Evolutionary conservation across 2,797 vertebrate species (phyloP).

Genomic region (Typhlichthys eigenmanni): DNA sequence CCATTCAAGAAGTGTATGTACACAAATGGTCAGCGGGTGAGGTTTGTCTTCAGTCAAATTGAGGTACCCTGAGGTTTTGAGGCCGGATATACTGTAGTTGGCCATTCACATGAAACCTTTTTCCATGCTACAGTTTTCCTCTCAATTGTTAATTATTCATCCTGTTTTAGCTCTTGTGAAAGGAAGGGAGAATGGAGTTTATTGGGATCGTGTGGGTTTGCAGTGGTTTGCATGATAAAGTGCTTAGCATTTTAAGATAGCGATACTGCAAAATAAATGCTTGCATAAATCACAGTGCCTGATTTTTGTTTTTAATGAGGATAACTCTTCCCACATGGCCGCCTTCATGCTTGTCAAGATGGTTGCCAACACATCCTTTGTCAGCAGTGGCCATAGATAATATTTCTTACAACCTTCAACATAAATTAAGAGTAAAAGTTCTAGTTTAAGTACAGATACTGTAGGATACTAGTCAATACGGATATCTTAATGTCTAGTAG

Average conservation of each 20-base stretch:
- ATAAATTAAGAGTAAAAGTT: not conserved
- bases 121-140: conserved; percentile 37
- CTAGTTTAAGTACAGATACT: no score
- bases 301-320: conserved; percentile 61
- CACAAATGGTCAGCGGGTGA: no score
- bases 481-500: no score
- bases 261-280: conserved; percentile 47
- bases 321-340: conserved; percentile 74
- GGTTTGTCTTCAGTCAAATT: conserved; percentile 30
- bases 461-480: not conserved
- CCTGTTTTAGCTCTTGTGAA: conserved; percentile 40
- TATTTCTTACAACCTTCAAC: conserved; percentile 16
- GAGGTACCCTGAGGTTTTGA: conserved; percentile 23
- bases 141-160: conserved; percentile 58
- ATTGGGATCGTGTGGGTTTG: conserved; percentile 45
- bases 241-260: conserved; percentile 62
- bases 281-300: conserved; percentile 65
- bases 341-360: conserved; percentile 51
- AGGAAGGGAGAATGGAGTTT: conserved; percentile 45
- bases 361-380: conserved; percentile 53
- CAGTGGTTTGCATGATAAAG: conserved; percentile 55
- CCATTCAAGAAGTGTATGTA: no score
- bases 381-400: conserved; percentile 18
- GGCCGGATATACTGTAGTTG: conserved; percentile 1
- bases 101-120: conserved; percentile 45